A percentile compares a stretch with the other conserved stretches of the same genome.
Evolutionary conservation across 1,140 invertebrate species (phyloP).

Genomic region (Aphelenchoides besseyi): DNA sequence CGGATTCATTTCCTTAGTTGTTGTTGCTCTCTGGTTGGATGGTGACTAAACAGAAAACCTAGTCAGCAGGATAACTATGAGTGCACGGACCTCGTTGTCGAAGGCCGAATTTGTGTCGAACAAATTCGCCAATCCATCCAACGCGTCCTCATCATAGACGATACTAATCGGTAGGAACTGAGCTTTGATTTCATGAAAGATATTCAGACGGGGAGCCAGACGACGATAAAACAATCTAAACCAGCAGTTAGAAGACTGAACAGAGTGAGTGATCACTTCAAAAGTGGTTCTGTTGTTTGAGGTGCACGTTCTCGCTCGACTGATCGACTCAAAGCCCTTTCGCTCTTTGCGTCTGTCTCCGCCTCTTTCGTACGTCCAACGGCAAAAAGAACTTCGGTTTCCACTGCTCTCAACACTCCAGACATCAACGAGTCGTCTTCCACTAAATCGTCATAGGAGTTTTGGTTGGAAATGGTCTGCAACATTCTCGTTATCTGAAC

Average conservation of each 20-base stretch:
- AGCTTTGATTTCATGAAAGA: constrained; percentile 50
- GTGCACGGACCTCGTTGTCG: neutral
- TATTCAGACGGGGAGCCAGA: constrained; percentile 44
- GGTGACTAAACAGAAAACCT: neutral
- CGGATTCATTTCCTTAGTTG: neutral
- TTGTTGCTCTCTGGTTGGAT: neutral
- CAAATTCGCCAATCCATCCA: constrained; percentile 45
- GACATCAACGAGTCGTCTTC: constrained; percentile 31
- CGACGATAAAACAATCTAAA: constrained; percentile 56
- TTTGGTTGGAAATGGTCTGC: no score
- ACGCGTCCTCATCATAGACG: constrained; percentile 54
- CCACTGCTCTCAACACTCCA: constrained; percentile 4
- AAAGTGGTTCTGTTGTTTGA: constrained; percentile 9
- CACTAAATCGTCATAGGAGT: constrained; percentile 9
- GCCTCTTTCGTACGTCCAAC: constrained; percentile 36
- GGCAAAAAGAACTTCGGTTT: constrained; percentile 29
- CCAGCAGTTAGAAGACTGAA: neutral
- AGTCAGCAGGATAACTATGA: neutral
- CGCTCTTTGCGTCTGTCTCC: no score
- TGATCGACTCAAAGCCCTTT: no score
- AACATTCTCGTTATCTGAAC: neutral
- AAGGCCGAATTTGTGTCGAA: constrained; percentile 28
- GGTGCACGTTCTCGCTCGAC: neutral
- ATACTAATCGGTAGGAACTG: constrained; percentile 45
- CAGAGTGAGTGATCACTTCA: constrained; percentile 8